These are phyloP conservation scores for Maniola hyperantus DNA, from an alignment of 2,888 invertebrate species.

Conservation along the genomic window DNA sequence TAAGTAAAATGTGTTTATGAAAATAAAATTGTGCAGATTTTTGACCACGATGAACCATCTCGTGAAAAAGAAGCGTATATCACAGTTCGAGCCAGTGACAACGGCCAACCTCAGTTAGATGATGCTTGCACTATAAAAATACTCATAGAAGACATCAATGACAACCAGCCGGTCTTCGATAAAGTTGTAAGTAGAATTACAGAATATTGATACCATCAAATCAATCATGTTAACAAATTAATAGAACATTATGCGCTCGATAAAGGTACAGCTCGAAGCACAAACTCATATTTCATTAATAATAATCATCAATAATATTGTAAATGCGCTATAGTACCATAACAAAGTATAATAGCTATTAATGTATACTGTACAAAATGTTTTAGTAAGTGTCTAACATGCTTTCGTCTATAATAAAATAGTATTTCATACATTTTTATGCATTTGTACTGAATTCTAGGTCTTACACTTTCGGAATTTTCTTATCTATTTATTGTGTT, in stretches of 20 bases:
- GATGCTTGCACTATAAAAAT: conserved; percentile 97
- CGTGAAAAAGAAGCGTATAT: conserved; percentile 92
- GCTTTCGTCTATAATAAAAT: conserved; percentile 21
- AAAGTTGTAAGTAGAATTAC: conserved; percentile 85
- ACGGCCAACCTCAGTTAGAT: conserved; percentile 94
- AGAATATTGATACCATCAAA: conserved; percentile 2
- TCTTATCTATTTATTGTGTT: conserved; percentile 30
- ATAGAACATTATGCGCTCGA: conserved; percentile 29
- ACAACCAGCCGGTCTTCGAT: conserved; percentile 92
- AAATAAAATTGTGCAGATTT: conserved; percentile 74
- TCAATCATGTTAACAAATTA: conserved; percentile 13
- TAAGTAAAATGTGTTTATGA: conserved; percentile 13
- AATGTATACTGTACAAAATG: neutral
- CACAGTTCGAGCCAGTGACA: conserved; percentile 95
- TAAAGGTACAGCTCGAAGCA: conserved; percentile 27
- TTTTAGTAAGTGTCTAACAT: conserved; percentile 16
- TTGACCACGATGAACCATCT: conserved; percentile 95
- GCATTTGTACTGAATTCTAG: conserved; percentile 41
- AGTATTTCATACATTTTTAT: conserved; percentile 36
- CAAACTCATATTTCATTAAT: neutral
- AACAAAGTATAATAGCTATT: conserved; percentile 11
- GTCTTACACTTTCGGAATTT: conserved; percentile 44
- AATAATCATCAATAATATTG: neutral
- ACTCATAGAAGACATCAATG: conserved; percentile 95
- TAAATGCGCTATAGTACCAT: conserved; percentile 5